Conservation (phyloP, 1,140 invertebrate species). For the Diprion similis region DNA sequence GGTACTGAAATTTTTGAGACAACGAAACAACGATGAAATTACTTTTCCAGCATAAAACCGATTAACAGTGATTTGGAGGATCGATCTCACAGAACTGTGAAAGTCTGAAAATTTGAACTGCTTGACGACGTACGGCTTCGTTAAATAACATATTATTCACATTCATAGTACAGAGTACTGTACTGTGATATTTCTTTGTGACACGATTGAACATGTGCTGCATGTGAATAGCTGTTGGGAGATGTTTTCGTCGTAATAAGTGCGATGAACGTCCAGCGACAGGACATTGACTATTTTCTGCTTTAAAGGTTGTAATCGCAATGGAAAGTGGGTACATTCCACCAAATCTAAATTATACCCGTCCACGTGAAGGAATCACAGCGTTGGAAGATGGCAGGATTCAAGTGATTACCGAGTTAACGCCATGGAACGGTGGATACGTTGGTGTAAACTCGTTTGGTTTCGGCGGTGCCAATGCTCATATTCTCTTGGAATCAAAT, state of each 20-base stretch:
- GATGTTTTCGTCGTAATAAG: constrained; percentile 29
- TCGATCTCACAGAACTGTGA: too few species aligned
- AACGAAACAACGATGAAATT: too few species aligned
- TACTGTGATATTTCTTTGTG: too few species aligned
- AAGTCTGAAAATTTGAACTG: too few species aligned
- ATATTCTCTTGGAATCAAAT: constrained; percentile 69
- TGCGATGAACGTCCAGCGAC: constrained; percentile 42
- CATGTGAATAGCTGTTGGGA: background rate
- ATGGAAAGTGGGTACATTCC: constrained; percentile 75
- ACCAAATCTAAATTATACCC: constrained; percentile 76
- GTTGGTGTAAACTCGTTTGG: constrained; percentile 70
- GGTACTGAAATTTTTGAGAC: constrained; percentile 55
- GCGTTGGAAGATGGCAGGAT: constrained; percentile 69
- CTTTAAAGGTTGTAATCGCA: constrained; percentile 66
- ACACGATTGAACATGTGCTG: background rate
- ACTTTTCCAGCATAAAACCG: too few species aligned
- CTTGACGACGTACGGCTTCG: too few species aligned
- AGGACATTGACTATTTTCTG: constrained; percentile 63
- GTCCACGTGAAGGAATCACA: constrained; percentile 72
- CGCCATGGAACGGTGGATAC: constrained; percentile 67
- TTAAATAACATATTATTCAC: too few species aligned
- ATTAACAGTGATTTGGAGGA: too few species aligned
- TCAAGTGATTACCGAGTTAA: constrained; percentile 70
- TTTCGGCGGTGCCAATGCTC: constrained; percentile 71
- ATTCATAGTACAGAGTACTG: too few species aligned